Conservation (phyloP, 35 echinoderm and acorn worm genomes). For the Apostichopus parvimensis region DNA sequence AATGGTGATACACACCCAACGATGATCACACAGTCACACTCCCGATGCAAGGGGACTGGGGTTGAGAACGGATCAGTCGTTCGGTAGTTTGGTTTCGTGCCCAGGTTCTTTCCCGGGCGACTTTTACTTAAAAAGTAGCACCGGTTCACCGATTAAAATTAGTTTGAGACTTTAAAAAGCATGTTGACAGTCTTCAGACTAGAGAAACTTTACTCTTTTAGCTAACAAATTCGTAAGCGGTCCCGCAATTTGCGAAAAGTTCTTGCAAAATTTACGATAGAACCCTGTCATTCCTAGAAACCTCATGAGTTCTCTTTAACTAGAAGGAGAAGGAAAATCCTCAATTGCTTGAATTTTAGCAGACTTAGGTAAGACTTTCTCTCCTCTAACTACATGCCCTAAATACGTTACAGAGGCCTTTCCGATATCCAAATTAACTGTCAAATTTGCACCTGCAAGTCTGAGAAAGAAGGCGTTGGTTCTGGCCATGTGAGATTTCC, state of each 20-base stretch:
- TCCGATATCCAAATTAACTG: constrained; percentile 54
- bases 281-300: constrained; percentile 75
- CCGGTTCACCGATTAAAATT: constrained; percentile 5
- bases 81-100: too few species aligned
- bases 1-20: too few species aligned
- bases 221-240: constrained; percentile 41
- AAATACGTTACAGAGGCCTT: constrained; percentile 23
- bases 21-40: too few species aligned
- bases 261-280: constrained; percentile 70
- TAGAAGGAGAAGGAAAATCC: constrained; percentile 49
- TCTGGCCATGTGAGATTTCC: too few species aligned
- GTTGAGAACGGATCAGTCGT: too few species aligned
- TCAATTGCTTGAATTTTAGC: constrained; percentile 69
- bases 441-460: constrained; percentile 40
- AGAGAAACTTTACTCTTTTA: constrained; percentile 41
- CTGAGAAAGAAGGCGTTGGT: constrained; percentile 33
- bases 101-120: too few species aligned
- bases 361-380: constrained; percentile 37
- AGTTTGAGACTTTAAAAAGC: neutral
- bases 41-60: too few species aligned
- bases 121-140: too few species aligned
- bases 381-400: constrained; percentile 62
- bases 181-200: neutral
- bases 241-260: constrained; percentile 52
- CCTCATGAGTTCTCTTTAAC: constrained; percentile 62